Evolutionary conservation across 2,888 invertebrate species (phyloP).

Genomic region (Glaucopsyche alexis): DNA sequence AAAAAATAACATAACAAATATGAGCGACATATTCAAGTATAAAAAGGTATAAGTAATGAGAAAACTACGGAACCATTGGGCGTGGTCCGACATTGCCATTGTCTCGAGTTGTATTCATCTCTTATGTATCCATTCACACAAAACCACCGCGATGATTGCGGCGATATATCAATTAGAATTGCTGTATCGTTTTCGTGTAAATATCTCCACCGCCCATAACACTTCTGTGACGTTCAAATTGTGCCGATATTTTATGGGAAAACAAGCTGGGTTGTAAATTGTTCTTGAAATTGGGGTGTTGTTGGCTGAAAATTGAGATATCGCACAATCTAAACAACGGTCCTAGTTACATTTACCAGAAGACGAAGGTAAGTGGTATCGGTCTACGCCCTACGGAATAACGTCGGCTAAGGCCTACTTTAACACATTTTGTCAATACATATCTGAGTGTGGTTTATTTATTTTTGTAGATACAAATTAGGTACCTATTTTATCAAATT

Average conservation of each 20-base stretch:
- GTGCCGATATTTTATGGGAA: constrained; percentile 33
- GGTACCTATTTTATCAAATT: too few relatives aligned
- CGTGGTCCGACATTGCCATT: not conserved
- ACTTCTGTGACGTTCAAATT: constrained; percentile 36
- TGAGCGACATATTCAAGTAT: too few relatives aligned
- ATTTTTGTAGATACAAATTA: too few relatives aligned
- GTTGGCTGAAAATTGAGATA: not conserved
- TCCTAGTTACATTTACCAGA: not conserved
- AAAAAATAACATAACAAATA: too few relatives aligned
- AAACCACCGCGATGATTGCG: not conserved
- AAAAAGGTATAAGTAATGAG: not conserved
- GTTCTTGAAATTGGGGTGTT: not conserved
- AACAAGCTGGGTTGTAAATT: constrained; percentile 4
- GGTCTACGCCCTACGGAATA: too few relatives aligned
- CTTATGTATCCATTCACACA: not conserved
- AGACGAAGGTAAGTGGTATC: too few relatives aligned
- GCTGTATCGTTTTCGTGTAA: constrained; percentile 18
- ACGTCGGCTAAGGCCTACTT: too few relatives aligned
- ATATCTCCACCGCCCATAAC: constrained; percentile 23
- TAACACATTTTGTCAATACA: too few relatives aligned
- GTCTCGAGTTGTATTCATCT: not conserved
- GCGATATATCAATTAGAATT: constrained; percentile 15
- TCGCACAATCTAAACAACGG: not conserved
- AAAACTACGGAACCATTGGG: not conserved
- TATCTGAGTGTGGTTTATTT: too few relatives aligned